Conservation (phyloP, 2,888 invertebrate genomes). For the Fragum whitleyi region DNA sequence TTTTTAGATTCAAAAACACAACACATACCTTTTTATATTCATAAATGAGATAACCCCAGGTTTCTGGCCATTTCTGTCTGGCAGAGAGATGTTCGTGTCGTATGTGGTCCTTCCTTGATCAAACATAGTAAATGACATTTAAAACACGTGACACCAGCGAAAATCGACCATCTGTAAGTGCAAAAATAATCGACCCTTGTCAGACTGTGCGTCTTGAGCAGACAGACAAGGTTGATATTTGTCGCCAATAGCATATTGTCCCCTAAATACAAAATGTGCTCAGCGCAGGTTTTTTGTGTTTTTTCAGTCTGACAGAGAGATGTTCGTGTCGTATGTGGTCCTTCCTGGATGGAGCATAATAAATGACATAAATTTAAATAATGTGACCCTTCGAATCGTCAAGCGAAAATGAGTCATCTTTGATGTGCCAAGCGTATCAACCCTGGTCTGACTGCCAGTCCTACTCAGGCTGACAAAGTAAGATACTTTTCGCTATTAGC, state of each 20-base stretch:
- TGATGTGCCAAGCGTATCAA: background rate
- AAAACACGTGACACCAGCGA: no score
- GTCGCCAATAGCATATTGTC: no score
- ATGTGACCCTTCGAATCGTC: no score
- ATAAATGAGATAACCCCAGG: constrained; percentile 71
- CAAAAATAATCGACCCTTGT: background rate
- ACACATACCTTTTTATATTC: constrained; percentile 72
- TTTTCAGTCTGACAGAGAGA: constrained; percentile 64
- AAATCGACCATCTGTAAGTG: background rate
- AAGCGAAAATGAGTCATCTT: background rate
- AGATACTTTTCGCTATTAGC: background rate
- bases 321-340: constrained; percentile 70
- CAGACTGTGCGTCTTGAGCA: background rate
- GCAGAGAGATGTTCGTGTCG: constrained; percentile 68
- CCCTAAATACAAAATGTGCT: no score
- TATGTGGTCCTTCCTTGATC: constrained; percentile 71
- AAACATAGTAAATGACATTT: background rate
- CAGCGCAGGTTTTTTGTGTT: constrained; percentile 75
- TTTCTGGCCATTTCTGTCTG: constrained; percentile 70
- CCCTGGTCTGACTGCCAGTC: background rate
- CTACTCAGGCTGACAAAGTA: background rate
- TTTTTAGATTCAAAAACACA: no score
- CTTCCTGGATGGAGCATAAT: constrained; percentile 58
- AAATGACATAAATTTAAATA: background rate
- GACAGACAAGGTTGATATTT: background rate